Evolutionary conservation across 2,797 vertebrate genomes (phyloP).

Genomic region (Tokudaia tokunoshimensis): DNA sequence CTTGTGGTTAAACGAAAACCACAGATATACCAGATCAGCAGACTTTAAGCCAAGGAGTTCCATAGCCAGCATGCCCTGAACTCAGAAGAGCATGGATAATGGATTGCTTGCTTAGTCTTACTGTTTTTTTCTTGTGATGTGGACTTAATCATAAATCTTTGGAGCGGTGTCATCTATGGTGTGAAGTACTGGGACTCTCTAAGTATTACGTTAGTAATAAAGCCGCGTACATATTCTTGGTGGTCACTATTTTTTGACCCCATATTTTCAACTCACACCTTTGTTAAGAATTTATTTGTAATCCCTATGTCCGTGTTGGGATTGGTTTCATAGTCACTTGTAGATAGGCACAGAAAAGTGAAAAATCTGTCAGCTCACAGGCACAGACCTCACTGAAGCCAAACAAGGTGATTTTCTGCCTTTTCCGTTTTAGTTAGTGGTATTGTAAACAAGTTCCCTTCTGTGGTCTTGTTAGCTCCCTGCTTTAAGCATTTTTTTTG

Average conservation of each 20-base stretch:
- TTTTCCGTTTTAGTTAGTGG: neutral
- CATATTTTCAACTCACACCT: neutral
- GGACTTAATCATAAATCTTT: constrained; percentile 13
- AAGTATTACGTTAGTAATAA: neutral
- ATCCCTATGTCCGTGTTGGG: neutral
- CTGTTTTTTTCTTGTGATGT: neutral
- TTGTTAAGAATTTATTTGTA: neutral
- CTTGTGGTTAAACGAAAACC: constrained; percentile 33
- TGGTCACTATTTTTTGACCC: neutral
- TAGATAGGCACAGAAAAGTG: neutral
- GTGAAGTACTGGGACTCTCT: neutral
- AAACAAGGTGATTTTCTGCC: neutral
- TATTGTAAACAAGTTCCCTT: neutral
- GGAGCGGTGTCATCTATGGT: neutral
- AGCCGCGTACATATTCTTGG: neutral
- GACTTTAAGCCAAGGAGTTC: constrained; percentile 19
- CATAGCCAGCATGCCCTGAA: neutral
- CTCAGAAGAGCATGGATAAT: constrained; percentile 20
- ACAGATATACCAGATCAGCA: constrained; percentile 6
- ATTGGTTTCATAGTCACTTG: neutral
- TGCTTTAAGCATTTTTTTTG: neutral
- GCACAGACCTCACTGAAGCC: neutral
- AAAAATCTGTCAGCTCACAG: neutral
- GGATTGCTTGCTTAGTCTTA: constrained; percentile 10
- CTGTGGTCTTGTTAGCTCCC: neutral